Evolutionary conservation across 1,140 invertebrate genomes (phyloP).

Genomic region (Neodiprion pinetum): DNA sequence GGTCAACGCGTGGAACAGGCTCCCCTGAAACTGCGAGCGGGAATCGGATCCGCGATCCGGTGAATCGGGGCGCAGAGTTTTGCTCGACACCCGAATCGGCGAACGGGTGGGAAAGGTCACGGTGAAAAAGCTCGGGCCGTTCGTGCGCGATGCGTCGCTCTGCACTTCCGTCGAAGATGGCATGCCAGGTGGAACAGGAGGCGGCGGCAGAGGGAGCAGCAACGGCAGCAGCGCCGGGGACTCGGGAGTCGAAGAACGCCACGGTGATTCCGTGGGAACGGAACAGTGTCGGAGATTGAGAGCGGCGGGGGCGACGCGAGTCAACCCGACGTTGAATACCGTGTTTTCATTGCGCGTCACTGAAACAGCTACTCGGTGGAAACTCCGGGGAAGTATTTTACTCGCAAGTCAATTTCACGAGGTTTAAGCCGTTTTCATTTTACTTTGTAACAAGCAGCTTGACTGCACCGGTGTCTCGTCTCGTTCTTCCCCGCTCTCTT

Average conservation of each 20-base stretch:
- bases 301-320: neutral
- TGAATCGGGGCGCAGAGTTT: no score
- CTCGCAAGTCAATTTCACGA: neutral
- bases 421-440: no score
- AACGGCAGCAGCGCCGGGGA: no score
- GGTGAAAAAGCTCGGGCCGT: neutral
- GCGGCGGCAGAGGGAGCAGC: neutral
- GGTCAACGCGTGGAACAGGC: no score
- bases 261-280: neutral
- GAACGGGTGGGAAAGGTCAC: neutral
- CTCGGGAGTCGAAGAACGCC: neutral
- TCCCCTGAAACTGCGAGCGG: no score
- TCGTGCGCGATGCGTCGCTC: neutral
- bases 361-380: neutral
- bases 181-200: neutral
- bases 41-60: no score
- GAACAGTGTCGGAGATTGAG: neutral
- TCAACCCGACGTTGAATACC: neutral
- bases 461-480: no score
- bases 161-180: neutral
- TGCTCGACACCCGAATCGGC: no score
- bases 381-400: neutral
- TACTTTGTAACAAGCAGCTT: no score
- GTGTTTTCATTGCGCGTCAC: conserved; percentile 1
- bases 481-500: no score